These are phyloP conservation scores for Scopus umbretta DNA, from an alignment of 2,113 vertebrate species.

Conservation along the genomic window DNA sequence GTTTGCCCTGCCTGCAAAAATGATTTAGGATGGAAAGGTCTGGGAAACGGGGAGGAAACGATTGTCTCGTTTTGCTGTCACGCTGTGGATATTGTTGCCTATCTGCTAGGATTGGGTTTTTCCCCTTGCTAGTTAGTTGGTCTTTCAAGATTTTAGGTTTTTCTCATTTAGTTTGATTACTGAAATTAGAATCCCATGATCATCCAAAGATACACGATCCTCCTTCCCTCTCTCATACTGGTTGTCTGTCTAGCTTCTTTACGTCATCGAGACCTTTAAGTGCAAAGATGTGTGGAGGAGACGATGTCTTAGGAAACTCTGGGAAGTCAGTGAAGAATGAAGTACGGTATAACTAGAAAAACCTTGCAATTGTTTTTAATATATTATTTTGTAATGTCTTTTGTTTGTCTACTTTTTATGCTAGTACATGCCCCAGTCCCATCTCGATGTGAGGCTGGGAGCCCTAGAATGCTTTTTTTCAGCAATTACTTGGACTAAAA, in stretches of 20 bases:
- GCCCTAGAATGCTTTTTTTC: neutral
- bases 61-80: neutral
- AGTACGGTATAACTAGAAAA: neutral
- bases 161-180: neutral
- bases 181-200: neutral
- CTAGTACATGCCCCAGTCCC: neutral
- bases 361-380: neutral
- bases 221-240: neutral
- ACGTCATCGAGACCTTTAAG: neutral
- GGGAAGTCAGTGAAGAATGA: neutral
- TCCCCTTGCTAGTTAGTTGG: neutral
- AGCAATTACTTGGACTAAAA: neutral
- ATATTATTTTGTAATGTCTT: neutral
- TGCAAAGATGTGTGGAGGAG: neutral
- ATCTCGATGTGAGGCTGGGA: neutral
- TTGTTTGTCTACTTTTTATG: neutral
- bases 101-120: neutral
- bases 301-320: fast-evolving
- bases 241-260: neutral
- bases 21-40: neutral
- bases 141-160: neutral
- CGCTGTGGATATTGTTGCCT: neutral
- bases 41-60: neutral
- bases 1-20: neutral
- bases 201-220: fast-evolving